Evolutionary conservation across 2,113 vertebrate species (phyloP).

Genomic region (Seriola dumerili): DNA sequence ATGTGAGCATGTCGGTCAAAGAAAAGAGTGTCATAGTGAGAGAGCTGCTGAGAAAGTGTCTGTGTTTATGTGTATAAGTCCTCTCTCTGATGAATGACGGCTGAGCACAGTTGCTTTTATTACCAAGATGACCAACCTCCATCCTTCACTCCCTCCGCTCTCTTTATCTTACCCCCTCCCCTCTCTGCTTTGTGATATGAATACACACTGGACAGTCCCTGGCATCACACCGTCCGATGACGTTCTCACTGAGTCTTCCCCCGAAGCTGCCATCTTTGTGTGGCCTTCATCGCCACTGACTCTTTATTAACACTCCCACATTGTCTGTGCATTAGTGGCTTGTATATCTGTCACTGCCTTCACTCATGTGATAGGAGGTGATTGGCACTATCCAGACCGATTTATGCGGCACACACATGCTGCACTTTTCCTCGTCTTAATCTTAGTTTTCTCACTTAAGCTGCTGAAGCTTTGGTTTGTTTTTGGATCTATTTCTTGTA

Average conservation of each 20-base stretch:
- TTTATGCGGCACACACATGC: not conserved
- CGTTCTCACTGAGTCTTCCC: constrained; percentile 13
- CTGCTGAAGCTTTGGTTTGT: not conserved
- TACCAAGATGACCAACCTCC: constrained; percentile 32
- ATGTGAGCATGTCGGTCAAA: not conserved
- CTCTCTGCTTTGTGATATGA: constrained; percentile 34
- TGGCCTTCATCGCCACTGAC: constrained; percentile 12
- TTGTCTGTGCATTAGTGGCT: not conserved
- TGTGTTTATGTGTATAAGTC: constrained; percentile 11
- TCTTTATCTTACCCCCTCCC: not conserved
- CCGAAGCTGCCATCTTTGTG: constrained; percentile 41
- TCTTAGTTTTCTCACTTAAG: not conserved
- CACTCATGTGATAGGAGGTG: too few species aligned
- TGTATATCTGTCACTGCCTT: not conserved
- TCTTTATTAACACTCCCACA: constrained; percentile 11
- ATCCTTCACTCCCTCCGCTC: constrained; percentile 6
- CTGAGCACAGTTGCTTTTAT: constrained; percentile 37
- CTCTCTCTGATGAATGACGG: constrained; percentile 33
- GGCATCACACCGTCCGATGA: constrained; percentile 10
- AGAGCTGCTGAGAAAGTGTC: not conserved
- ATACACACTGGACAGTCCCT: constrained; percentile 46
- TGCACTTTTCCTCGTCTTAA: not conserved
- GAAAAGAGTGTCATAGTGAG: not conserved
- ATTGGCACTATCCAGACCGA: too few species aligned
- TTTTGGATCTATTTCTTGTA: too few species aligned